Percentiles rank a stretch among this genome's conserved stretches.
Conservation (phyloP, 2,888 invertebrate species). For the Argynnis bischoffii region DNA sequence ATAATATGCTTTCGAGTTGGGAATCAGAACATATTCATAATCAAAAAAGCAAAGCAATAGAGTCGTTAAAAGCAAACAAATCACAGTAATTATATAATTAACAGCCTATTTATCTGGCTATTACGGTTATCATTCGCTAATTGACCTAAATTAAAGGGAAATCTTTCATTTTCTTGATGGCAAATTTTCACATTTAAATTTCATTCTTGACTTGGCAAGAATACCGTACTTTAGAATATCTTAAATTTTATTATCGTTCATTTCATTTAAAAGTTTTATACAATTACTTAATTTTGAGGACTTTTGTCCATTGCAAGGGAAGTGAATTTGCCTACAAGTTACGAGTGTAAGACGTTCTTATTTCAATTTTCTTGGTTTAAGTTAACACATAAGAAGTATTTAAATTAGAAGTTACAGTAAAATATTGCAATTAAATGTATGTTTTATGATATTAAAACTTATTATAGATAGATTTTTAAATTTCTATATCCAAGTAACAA, state of each 20-base stretch:
- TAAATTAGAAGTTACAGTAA: too few relatives aligned
- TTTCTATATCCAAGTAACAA: too few relatives aligned
- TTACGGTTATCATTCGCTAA: conserved; percentile 22
- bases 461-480: too few relatives aligned
- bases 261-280: conserved; percentile 7
- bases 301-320: neutral
- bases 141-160: conserved; percentile 26
- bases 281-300: conserved; percentile 9
- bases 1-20: too few relatives aligned
- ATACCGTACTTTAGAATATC: conserved; percentile 13
- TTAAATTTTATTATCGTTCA: conserved; percentile 15
- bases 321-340: neutral
- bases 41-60: too few relatives aligned
- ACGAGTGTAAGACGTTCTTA: too few relatives aligned
- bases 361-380: too few relatives aligned
- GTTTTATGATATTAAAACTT: too few relatives aligned
- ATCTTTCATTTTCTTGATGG: conserved; percentile 17
- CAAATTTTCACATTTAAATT: conserved; percentile 12
- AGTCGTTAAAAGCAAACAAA: neutral
- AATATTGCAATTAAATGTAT: too few relatives aligned
- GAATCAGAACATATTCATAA: too few relatives aligned
- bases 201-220: conserved; percentile 21
- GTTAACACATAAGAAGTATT: too few relatives aligned
- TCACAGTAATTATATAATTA: neutral
- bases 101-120: conserved; percentile 7